Evolutionary conservation across 2,113 vertebrate genomes (phyloP).

Genomic region (Bombycilla garrulus): DNA sequence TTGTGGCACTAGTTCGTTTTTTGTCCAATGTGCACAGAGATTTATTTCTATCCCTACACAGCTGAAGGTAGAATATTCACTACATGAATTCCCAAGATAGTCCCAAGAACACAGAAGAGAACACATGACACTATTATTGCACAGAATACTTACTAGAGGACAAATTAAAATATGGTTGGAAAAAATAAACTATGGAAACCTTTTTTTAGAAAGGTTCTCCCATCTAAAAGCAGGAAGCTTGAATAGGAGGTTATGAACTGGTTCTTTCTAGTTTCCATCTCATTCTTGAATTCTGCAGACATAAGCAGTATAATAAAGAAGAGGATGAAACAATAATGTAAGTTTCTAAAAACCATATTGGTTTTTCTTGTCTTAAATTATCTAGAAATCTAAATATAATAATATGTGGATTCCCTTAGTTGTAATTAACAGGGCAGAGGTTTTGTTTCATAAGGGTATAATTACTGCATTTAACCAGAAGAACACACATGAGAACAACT

Average conservation of each 20-base stretch:
- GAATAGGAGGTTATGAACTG: neutral
- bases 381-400: slow-evolving; percentile 26
- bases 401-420: neutral
- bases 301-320: neutral
- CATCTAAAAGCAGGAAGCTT: neutral
- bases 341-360: neutral
- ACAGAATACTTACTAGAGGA: neutral
- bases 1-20: neutral
- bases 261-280: neutral
- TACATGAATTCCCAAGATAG: neutral
- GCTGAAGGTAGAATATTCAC: neutral
- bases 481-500: slow-evolving; percentile 21
- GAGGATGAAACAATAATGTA: neutral
- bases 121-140: neutral
- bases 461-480: slow-evolving; percentile 48
- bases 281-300: slow-evolving; percentile 3
- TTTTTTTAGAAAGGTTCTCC: neutral
- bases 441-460: slow-evolving; percentile 23
- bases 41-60: neutral
- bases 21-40: neutral
- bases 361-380: neutral
- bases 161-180: neutral
- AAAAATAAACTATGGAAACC: neutral
- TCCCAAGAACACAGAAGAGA: neutral
- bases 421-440: slow-evolving; percentile 44